Evolutionary conservation across 2,797 vertebrate genomes (phyloP).

Genomic region (Sarcophilus harrisii): DNA sequence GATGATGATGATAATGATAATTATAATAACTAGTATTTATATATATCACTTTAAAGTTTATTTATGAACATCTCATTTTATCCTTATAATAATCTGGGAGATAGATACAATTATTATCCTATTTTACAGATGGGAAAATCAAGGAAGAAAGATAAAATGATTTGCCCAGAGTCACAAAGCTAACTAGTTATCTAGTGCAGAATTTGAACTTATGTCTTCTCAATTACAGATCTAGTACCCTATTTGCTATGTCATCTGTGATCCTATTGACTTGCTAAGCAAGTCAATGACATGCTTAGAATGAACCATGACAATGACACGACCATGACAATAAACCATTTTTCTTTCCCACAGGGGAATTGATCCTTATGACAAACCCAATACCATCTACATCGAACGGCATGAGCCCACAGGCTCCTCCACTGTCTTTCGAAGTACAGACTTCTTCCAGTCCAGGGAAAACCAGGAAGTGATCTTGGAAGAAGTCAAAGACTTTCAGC

Average conservation of each 20-base stretch:
- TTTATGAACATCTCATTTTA: not conserved
- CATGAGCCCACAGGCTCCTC: slow-evolving; percentile 94
- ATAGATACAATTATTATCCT: not conserved
- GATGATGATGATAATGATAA: not conserved
- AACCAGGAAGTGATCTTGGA: slow-evolving; percentile 93
- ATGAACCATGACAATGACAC: not conserved
- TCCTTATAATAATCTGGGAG: not conserved
- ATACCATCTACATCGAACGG: slow-evolving; percentile 93
- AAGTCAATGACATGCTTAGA: not conserved
- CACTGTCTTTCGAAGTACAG: slow-evolving; percentile 93
- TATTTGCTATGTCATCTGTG: not conserved
- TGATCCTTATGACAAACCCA: slow-evolving; percentile 93
- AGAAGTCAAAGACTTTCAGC: slow-evolving; percentile 95
- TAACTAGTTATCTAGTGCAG: not conserved
- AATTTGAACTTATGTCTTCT: not conserved
- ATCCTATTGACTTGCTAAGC: not conserved
- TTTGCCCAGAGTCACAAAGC: not conserved
- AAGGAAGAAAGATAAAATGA: not conserved
- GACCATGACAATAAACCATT: not conserved
- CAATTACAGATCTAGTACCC: not conserved
- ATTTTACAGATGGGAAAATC: not conserved
- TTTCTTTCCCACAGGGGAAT: slow-evolving; percentile 87
- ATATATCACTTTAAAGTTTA: not conserved
- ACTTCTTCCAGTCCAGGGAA: slow-evolving; percentile 96
- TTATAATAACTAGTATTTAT: not conserved